A percentile compares a stretch with the other conserved stretches of the same genome.
Conservation (phyloP, 92 coral and sea anemone species). For the Bergia sp. region DNA sequence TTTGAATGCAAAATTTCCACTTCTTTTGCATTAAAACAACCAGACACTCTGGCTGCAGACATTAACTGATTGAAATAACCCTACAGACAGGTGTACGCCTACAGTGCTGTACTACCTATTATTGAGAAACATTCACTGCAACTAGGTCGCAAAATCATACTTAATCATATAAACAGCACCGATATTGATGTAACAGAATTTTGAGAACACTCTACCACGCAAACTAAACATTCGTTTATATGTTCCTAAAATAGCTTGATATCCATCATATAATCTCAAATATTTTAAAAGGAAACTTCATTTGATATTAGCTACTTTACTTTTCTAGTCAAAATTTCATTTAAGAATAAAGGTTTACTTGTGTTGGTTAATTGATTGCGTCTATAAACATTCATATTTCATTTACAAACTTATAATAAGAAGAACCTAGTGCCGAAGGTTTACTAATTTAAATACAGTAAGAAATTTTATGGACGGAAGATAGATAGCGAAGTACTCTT, state of each 20-base stretch:
- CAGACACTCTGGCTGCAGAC: not conserved
- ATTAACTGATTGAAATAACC: not conserved
- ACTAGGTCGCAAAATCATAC: not conserved
- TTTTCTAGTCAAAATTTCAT: slow-evolving; percentile 7
- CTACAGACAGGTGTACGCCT: not conserved
- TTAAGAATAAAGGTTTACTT: slow-evolving; percentile 6
- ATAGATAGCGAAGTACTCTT: not conserved
- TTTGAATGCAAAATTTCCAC: not conserved
- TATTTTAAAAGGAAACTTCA: too few relatives aligned
- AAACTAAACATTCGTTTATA: not conserved
- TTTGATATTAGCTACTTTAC: not conserved
- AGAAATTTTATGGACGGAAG: not conserved
- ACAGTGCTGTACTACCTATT: not conserved
- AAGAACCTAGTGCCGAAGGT: not conserved
- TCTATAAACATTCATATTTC: not conserved
- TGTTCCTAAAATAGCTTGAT: not conserved
- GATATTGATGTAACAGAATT: not conserved
- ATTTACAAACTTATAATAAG: not conserved
- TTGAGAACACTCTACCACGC: not conserved
- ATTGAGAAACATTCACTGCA: too few relatives aligned
- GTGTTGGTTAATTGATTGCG: slow-evolving; percentile 24
- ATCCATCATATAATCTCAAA: not conserved
- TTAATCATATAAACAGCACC: too few relatives aligned
- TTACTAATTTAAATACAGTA: not conserved
- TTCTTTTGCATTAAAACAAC: too few relatives aligned